Percentiles rank a stretch among this genome's conserved stretches.
phyloP scores from a whole-genome alignment of 2,888 invertebrate genomes.

The Diarsia rubi region DNA sequence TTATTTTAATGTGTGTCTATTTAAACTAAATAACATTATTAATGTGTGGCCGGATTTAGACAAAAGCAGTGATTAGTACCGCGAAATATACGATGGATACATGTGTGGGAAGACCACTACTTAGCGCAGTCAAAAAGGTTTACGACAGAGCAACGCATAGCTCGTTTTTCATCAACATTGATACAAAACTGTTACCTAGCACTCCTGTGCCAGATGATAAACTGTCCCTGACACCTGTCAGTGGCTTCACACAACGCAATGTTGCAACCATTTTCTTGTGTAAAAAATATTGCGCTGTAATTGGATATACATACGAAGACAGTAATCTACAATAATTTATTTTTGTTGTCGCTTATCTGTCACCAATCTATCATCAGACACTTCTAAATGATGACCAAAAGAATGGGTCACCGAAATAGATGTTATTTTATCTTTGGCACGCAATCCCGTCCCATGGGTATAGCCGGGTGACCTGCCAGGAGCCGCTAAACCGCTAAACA shows the following conservation, averaged over 20 bases:
- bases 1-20: constrained; percentile 34
- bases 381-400: background rate
- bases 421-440: background rate
- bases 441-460: background rate
- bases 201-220: too few relatives aligned
- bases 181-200: background rate
- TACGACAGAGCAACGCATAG: background rate
- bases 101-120: background rate
- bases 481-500: constrained; percentile 1
- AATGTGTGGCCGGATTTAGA: constrained; percentile 8
- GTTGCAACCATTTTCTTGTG: too few relatives aligned
- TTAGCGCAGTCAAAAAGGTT: background rate
- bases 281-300: background rate
- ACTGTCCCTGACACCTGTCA: too few relatives aligned
- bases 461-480: background rate
- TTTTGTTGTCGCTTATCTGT: background rate
- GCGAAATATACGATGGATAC: background rate
- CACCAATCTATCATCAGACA: background rate
- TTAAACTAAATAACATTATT: constrained; percentile 22
- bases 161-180: background rate
- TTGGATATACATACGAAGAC: background rate
- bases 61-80: background rate
- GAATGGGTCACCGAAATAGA: background rate
- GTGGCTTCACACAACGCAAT: too few relatives aligned
- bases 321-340: background rate